These are phyloP conservation scores for Astur gentilis DNA, from an alignment of 2,113 vertebrate species.

Conservation along the genomic window DNA sequence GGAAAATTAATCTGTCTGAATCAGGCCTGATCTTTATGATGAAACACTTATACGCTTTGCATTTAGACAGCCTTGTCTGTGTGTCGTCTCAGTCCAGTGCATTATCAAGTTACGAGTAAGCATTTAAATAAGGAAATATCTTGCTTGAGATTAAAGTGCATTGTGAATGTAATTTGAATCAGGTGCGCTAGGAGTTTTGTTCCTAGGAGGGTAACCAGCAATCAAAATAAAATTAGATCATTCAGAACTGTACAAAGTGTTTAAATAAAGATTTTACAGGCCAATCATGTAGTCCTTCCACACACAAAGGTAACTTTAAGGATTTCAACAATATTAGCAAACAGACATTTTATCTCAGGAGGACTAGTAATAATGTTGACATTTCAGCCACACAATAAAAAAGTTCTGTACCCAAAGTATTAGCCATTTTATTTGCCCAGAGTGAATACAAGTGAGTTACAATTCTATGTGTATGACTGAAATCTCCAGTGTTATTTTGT, in stretches of 20 bases:
- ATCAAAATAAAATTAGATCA: background rate
- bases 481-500: background rate
- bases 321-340: background rate
- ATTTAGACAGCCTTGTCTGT: background rate
- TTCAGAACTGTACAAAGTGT: background rate
- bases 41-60: background rate
- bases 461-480: background rate
- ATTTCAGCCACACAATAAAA: background rate
- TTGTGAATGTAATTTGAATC: background rate
- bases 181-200: background rate
- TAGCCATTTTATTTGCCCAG: background rate
- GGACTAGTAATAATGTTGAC: background rate
- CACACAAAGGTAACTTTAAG: background rate
- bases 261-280: background rate
- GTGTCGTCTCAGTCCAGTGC: background rate
- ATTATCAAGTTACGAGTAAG: background rate
- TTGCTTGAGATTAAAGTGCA: background rate
- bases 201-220: background rate
- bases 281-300: background rate
- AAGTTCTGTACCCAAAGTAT: background rate
- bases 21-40: background rate
- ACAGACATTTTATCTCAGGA: background rate
- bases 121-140: background rate
- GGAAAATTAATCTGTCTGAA: background rate
- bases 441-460: background rate